Conservation (phyloP, 2,113 vertebrate genomes). For the Grus americana region DNA sequence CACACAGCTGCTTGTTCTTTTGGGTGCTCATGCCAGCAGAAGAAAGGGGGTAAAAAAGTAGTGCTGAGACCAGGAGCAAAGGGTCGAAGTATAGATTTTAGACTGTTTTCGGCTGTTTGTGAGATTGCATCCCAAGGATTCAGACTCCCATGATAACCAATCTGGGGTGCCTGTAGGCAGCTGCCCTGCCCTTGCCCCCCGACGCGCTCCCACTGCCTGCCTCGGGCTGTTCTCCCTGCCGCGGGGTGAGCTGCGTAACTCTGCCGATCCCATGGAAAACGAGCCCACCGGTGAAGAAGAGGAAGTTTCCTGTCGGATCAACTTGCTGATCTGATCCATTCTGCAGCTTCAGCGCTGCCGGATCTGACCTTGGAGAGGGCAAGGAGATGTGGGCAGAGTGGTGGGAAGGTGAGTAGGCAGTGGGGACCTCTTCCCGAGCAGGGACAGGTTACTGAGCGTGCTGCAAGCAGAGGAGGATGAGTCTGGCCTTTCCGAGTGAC, state of each 20-base stretch:
- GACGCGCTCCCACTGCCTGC: not conserved
- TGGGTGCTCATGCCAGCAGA: not conserved
- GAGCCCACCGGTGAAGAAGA: not conserved
- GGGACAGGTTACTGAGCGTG: no score
- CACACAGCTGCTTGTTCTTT: not conserved
- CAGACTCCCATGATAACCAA: fast-evolving
- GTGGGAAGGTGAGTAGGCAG: not conserved
- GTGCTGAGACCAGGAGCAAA: not conserved
- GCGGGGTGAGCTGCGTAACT: not conserved
- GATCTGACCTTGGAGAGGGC: not conserved
- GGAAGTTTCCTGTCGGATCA: not conserved
- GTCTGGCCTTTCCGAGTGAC: not conserved
- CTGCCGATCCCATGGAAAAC: not conserved
- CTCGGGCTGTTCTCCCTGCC: not conserved
- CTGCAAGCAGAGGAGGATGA: not conserved
- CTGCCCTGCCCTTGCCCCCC: not conserved
- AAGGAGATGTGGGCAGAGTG: fast-evolving
- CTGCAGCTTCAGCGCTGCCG: not conserved
- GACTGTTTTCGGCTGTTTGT: not conserved
- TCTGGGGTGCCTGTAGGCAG: not conserved
- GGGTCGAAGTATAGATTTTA: not conserved
- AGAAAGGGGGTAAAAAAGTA: not conserved
- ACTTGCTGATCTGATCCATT: not conserved
- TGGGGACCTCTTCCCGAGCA: not conserved
- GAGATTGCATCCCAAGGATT: not conserved